These are phyloP conservation scores for Drosophila nasuta DNA, from an alignment of 1,140 invertebrate species.

Conservation along the genomic window DNA sequence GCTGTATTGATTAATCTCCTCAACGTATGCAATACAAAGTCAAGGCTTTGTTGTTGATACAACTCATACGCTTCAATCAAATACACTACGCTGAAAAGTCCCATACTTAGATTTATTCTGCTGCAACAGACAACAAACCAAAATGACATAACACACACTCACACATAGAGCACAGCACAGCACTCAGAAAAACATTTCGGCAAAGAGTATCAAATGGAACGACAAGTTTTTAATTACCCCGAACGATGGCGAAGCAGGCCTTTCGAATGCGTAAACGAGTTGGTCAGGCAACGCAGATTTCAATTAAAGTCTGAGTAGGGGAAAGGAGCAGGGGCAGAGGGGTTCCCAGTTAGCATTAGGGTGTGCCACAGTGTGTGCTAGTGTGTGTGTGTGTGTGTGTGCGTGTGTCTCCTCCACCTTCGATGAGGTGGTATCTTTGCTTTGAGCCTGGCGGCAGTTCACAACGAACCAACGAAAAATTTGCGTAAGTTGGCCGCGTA, in stretches of 20 bases:
- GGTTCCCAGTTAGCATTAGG: slow-evolving; percentile 60
- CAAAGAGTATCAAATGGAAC: slow-evolving; percentile 67
- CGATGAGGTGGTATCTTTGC: slow-evolving; percentile 49
- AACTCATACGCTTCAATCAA: background rate
- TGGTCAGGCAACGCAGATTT: slow-evolving; percentile 66
- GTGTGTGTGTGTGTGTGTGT: slow-evolving; percentile 6
- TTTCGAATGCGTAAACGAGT: slow-evolving; percentile 81
- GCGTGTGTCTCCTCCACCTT: slow-evolving; percentile 53
- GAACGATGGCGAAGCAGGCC: slow-evolving; percentile 42
- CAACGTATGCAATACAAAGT: background rate
- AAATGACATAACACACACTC: slow-evolving; percentile 19
- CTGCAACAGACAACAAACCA: background rate
- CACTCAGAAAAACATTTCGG: slow-evolving; percentile 5
- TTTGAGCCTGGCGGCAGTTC: slow-evolving; percentile 42
- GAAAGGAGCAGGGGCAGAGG: background rate
- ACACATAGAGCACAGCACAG: slow-evolving; percentile 6
- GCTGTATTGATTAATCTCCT: background rate
- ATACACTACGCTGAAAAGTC: background rate
- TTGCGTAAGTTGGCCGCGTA: slow-evolving; percentile 73
- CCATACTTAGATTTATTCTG: background rate
- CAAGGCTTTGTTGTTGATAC: background rate
- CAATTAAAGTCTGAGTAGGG: slow-evolving; percentile 57
- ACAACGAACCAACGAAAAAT: slow-evolving; percentile 45
- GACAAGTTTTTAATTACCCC: slow-evolving; percentile 81
- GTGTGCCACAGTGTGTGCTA: slow-evolving; percentile 55